Percentiles rank a stretch among this genome's conserved stretches.
phyloP scores from a whole-genome alignment of 2,797 vertebrate genomes.

The Hipposideros larvatus region DNA sequence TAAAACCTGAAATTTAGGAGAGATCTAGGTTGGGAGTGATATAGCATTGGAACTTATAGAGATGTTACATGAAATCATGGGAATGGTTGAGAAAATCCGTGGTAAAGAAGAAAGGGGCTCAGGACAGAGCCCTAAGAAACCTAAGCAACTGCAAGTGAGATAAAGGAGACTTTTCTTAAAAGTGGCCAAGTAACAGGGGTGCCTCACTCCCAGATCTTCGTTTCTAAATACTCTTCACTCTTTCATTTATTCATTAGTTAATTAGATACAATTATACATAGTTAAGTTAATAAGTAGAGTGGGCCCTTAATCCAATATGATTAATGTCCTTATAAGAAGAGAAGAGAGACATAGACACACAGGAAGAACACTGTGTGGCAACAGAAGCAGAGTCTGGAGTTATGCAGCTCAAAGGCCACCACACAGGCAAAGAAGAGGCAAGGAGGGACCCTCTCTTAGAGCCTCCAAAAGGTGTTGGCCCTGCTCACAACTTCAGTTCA shows the following conservation, averaged over 20 bases:
- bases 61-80: not conserved
- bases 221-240: not conserved
- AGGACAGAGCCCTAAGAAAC: not conserved
- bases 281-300: not conserved
- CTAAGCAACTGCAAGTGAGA: not conserved
- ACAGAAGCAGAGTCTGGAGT: not conserved
- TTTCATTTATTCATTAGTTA: not conserved
- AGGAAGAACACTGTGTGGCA: not conserved
- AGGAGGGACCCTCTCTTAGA: not conserved
- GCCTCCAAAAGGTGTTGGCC: not conserved
- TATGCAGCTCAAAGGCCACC: not conserved
- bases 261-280: not conserved
- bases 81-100: not conserved
- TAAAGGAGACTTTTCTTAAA: not conserved
- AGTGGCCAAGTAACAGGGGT: not conserved
- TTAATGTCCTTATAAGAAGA: not conserved
- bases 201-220: not conserved
- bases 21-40: not conserved
- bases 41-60: not conserved
- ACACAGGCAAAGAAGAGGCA: not conserved
- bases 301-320: not conserved
- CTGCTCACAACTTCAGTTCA: not conserved
- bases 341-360: not conserved
- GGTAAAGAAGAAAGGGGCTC: not conserved
- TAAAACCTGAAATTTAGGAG: not conserved